Percentiles rank a stretch among this genome's conserved stretches.
These are phyloP conservation scores for Argyrosomus japonicus DNA, from an alignment of 2,113 vertebrate species.

Conservation along the genomic window DNA sequence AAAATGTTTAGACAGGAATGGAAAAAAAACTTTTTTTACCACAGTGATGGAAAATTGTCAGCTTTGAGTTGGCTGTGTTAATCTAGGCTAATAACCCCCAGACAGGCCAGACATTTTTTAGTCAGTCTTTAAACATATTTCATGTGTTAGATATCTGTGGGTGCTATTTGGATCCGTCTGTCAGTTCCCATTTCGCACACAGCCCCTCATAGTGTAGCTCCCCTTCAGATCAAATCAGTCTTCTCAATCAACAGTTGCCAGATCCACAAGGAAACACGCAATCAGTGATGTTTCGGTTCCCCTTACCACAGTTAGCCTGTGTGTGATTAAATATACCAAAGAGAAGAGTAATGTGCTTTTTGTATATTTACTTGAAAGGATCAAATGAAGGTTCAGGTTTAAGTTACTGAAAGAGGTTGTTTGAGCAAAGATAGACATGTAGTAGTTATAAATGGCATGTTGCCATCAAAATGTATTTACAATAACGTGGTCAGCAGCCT, in stretches of 20 bases:
- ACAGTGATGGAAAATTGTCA: constrained; percentile 29
- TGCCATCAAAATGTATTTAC: constrained; percentile 41
- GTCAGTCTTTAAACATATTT: constrained; percentile 55
- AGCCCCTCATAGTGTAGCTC: constrained; percentile 29
- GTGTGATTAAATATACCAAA: constrained; percentile 65
- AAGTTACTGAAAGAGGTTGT: constrained; percentile 33
- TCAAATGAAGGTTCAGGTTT: constrained; percentile 32
- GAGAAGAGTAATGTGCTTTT: constrained; percentile 40
- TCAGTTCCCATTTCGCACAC: constrained; percentile 51
- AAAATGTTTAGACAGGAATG: constrained; percentile 18
- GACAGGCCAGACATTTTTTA: constrained; percentile 40
- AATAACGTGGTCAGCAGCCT: constrained; percentile 26
- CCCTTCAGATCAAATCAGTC: constrained; percentile 48
- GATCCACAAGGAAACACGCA: constrained; percentile 59
- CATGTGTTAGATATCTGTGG: constrained; percentile 46
- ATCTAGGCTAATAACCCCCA: constrained; percentile 41
- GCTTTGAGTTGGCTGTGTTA: constrained; percentile 21
- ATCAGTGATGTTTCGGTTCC: constrained; percentile 59
- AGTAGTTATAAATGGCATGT: constrained; percentile 22
- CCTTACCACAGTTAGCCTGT: constrained; percentile 31
- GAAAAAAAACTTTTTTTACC: constrained; percentile 14
- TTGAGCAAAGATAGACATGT: constrained; percentile 30
- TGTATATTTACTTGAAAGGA: constrained; percentile 54
- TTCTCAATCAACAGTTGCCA: constrained; percentile 61
- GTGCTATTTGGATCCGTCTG: constrained; percentile 53